Evolutionary conservation across 2,113 vertebrate genomes (phyloP).

Genomic region (Hippolais icterina): DNA sequence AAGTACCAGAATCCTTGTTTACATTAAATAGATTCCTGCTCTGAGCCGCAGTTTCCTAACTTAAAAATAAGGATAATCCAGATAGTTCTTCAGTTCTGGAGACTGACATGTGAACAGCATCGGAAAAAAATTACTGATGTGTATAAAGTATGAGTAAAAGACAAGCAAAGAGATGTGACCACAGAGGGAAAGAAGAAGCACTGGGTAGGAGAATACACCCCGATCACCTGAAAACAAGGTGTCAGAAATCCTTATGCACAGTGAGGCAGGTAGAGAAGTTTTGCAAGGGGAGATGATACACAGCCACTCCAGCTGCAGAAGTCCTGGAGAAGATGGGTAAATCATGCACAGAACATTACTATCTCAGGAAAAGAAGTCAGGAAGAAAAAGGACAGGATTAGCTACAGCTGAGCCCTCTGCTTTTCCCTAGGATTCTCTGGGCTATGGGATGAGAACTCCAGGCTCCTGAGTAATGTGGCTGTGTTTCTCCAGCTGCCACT

Average conservation of each 20-base stretch:
- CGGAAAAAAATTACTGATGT: neutral
- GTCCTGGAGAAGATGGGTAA: neutral
- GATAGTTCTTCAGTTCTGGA: neutral
- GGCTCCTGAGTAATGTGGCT: neutral
- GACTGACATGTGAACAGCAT: neutral
- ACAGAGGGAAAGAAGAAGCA: neutral
- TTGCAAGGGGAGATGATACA: neutral
- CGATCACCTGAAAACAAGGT: neutral
- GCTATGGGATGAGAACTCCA: accelerated
- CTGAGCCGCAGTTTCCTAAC: neutral
- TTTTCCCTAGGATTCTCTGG: neutral
- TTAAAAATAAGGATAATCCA: neutral
- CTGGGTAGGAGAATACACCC: neutral
- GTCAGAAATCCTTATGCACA: neutral
- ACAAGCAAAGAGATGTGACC: neutral
- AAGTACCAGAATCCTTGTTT: neutral
- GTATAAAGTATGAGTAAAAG: neutral
- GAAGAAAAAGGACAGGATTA: neutral
- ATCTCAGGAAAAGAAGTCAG: neutral
- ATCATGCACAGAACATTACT: neutral
- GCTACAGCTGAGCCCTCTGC: neutral
- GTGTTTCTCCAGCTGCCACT: neutral
- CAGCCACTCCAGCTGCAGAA: neutral
- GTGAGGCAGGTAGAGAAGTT: neutral
- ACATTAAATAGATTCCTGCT: neutral